phyloP scores from a whole-genome alignment of 2,888 invertebrate species.

The Thereva unica region DNA sequence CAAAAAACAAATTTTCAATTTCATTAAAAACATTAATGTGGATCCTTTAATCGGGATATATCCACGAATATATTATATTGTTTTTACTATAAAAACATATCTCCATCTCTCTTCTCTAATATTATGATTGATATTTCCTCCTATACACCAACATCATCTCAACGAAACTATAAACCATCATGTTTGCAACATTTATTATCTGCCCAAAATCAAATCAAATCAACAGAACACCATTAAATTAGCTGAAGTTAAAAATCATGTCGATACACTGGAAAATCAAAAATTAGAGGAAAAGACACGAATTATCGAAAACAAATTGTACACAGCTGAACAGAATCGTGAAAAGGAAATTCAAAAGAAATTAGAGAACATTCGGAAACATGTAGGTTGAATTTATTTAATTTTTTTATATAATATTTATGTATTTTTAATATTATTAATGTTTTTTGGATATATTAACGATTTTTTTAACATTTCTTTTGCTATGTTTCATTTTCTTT shows the following conservation, averaged over 20 bases:
- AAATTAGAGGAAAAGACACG: conserved; percentile 70
- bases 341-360: conserved; percentile 84
- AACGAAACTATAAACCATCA: conserved; percentile 6
- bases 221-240: conserved; percentile 69
- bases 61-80: too few species aligned
- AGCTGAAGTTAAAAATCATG: conserved; percentile 69
- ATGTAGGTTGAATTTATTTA: conserved; percentile 65
- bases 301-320: conserved; percentile 74
- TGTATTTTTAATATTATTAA: conserved; percentile 39
- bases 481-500: neutral
- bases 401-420: conserved; percentile 37
- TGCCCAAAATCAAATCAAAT: conserved; percentile 11
- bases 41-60: too few species aligned
- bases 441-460: conserved; percentile 10
- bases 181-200: neutral
- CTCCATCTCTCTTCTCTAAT: too few species aligned
- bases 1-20: too few species aligned
- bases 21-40: too few species aligned
- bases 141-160: conserved; percentile 3
- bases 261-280: conserved; percentile 63
- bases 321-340: conserved; percentile 79
- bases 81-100: too few species aligned
- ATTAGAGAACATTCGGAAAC: conserved; percentile 81
- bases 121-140: too few species aligned
- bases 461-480: neutral